phyloP scores from a whole-genome alignment of 2,797 vertebrate genomes.

The Etheostoma nigrum region DNA sequence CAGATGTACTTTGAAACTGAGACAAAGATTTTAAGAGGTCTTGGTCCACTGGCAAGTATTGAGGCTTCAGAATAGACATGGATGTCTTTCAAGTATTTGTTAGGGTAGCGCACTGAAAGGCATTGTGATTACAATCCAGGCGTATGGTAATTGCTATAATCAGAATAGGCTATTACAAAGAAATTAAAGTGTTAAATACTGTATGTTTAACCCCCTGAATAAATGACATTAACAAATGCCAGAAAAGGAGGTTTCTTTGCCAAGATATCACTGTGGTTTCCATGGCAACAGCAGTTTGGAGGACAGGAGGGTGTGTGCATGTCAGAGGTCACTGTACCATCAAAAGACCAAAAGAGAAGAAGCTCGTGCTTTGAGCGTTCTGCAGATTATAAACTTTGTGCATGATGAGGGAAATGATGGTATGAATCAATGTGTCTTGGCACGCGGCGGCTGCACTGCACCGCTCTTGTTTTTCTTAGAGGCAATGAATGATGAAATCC shows the following conservation, averaged over 20 bases:
- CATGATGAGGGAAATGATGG: conserved; percentile 48
- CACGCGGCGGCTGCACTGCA: conserved; percentile 24
- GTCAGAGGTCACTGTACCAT: conserved; percentile 57
- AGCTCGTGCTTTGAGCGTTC: conserved; percentile 38
- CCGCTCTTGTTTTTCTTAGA: conserved; percentile 48
- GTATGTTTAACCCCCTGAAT: background rate
- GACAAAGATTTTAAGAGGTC: conserved; percentile 31
- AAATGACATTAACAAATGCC: background rate
- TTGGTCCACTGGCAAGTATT: background rate
- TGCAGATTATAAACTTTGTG: conserved; percentile 36
- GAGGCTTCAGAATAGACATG: conserved; percentile 5
- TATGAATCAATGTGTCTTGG: conserved; percentile 47
- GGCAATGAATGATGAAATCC: conserved; percentile 55
- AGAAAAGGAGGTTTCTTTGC: conserved; percentile 3
- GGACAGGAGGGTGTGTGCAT: conserved; percentile 65
- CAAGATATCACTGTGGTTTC: conserved; percentile 13
- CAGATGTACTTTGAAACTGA: conserved; percentile 40
- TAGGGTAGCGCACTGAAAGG: conserved; percentile 25
- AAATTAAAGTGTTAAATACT: background rate
- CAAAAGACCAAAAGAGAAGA: conserved; percentile 12
- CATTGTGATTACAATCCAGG: conserved; percentile 14
- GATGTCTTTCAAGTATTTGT: conserved; percentile 29
- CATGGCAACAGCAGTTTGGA: conserved; percentile 45
- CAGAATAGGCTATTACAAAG: background rate
- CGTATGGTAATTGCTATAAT: background rate